These are phyloP conservation scores for Tenualosa thibaudeaui DNA, from an alignment of 2,797 vertebrate species.

Conservation along the genomic window DNA sequence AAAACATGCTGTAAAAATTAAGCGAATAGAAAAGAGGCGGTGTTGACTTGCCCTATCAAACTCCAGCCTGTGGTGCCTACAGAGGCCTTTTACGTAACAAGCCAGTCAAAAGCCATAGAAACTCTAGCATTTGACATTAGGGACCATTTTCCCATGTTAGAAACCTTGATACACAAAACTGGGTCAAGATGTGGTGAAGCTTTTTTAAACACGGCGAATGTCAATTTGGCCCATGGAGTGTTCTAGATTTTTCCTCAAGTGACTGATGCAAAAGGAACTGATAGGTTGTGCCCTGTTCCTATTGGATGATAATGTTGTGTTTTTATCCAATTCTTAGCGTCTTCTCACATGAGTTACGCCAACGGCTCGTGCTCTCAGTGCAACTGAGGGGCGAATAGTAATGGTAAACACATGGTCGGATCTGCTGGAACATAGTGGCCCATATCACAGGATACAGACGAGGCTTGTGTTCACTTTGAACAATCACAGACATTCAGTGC, in stretches of 20 bases:
- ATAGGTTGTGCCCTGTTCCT: background rate
- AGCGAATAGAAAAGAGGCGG: conserved; percentile 36
- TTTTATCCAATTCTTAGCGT: background rate
- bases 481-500: conserved; percentile 61
- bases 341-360: conserved; percentile 4
- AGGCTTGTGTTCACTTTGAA: conserved; percentile 54
- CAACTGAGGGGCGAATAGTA: conserved; percentile 8
- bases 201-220: background rate
- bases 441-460: conserved; percentile 56
- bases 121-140: background rate
- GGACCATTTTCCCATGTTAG: conserved; percentile 8
- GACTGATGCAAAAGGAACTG: background rate
- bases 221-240: background rate
- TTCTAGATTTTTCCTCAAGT: background rate
- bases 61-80: background rate
- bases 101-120: background rate
- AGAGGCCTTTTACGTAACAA: background rate
- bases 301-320: background rate
- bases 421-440: conserved; percentile 41
- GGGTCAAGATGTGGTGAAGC: conserved; percentile 32
- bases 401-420: conserved; percentile 31
- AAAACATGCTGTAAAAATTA: conserved; percentile 50
- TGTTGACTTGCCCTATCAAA: conserved; percentile 42
- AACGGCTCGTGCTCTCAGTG: background rate
- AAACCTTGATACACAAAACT: background rate